Percentiles rank a stretch among this genome's conserved stretches.
These are phyloP conservation scores for Beris chalybata DNA, from an alignment of 2,888 invertebrate species.

Conservation along the genomic window DNA sequence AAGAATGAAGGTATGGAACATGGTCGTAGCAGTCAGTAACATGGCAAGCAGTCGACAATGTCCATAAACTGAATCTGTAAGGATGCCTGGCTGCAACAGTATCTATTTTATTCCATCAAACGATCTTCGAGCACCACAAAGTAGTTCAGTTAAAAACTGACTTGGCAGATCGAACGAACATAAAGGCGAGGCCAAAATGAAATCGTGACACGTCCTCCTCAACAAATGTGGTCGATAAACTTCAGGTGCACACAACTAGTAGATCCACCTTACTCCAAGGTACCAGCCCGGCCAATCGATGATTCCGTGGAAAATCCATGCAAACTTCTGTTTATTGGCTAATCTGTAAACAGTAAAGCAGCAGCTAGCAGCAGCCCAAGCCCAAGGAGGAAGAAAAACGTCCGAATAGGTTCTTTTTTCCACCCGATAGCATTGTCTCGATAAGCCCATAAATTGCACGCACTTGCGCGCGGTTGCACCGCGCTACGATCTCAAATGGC, in stretches of 20 bases:
- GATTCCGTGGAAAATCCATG: background rate
- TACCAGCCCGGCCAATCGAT: background rate
- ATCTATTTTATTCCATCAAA: no score
- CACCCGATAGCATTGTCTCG: constrained; percentile 36
- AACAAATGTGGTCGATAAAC: constrained; percentile 38
- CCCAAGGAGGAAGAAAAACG: constrained; percentile 29
- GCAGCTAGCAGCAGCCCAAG: no score
- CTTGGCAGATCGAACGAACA: background rate
- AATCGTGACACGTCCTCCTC: constrained; percentile 39
- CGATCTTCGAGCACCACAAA: no score
- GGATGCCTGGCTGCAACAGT: no score
- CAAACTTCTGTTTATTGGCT: constrained; percentile 20
- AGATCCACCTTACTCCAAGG: background rate
- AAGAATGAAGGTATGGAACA: no score
- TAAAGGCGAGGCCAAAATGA: constrained; percentile 31
- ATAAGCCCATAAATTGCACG: constrained; percentile 38
- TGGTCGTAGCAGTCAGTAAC: no score
- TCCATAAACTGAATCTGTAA: no score
- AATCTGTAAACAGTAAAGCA: constrained; percentile 7
- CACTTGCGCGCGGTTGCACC: constrained; percentile 28
- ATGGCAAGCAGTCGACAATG: no score
- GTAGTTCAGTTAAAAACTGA: no score
- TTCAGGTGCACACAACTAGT: constrained; percentile 33
- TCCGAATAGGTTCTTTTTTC: constrained; percentile 26
- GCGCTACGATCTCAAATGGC: background rate